These are phyloP conservation scores for Uropetala carovei DNA, from an alignment of 2,888 invertebrate species.

Conservation along the genomic window DNA sequence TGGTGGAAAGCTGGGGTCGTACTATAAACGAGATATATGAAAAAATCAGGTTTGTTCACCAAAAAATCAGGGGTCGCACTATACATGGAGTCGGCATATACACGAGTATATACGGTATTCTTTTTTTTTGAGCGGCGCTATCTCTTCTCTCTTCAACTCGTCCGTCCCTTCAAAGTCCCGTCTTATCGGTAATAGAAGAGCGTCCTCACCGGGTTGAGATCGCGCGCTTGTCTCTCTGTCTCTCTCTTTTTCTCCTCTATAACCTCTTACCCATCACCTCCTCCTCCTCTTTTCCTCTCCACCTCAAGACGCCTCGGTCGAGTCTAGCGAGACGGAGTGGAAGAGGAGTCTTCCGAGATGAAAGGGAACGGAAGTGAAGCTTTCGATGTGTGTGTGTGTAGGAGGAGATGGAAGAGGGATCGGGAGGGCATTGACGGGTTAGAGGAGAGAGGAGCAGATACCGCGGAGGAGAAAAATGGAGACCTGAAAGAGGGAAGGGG, in stretches of 20 bases:
- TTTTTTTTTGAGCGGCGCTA: too few relatives aligned
- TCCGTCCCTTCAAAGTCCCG: neutral
- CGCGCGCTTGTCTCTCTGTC: neutral
- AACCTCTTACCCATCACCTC: neutral
- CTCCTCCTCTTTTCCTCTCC: neutral
- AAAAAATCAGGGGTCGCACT: too few relatives aligned
- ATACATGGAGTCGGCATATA: too few relatives aligned
- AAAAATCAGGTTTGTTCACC: too few relatives aligned
- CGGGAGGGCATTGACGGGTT: neutral
- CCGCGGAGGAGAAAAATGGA: neutral
- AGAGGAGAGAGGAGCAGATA: neutral
- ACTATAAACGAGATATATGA: too few relatives aligned
- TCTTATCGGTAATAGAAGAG: constrained; percentile 55
- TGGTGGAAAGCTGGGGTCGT: too few relatives aligned
- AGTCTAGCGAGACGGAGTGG: neutral
- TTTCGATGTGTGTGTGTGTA: neutral
- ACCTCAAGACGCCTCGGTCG: neutral
- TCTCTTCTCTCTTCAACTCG: neutral
- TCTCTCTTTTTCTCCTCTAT: too few relatives aligned
- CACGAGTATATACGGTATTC: too few relatives aligned
- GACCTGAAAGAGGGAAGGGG: neutral
- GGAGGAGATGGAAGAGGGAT: neutral
- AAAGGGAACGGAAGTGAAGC: neutral
- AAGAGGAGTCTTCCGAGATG: neutral
- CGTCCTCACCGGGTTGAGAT: neutral